Base-by-base conservation (phyloP, 2,797 vertebrate species). In the Rhadinocentrus ornatus region DNA sequence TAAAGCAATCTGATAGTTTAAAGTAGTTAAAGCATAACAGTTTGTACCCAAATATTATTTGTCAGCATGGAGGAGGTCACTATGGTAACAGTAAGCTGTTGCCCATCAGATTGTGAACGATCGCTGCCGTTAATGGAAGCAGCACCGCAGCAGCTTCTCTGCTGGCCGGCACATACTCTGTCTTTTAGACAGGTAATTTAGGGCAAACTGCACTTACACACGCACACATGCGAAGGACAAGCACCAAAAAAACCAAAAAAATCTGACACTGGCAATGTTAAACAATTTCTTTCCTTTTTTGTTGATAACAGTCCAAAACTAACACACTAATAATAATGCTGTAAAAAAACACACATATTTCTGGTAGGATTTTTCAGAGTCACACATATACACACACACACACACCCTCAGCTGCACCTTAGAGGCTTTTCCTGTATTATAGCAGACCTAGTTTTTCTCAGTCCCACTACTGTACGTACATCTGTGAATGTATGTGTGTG, bases 131-230 rank as follows among this genome's bases (percentile, higher is more conserved):
- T 86, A 88, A 87, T 87, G 80, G 80, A 85, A 79, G 74, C 78
- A 52, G 69, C 26, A 12, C 53, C 3, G 35, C 78, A 15, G 74
- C 77, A 67, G 73, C 75, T 81, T 56, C 44, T 31, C 67, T 27
- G 72, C 72, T 27, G 62, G 74, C 80, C 74, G 16, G 64, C 59
- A 61, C 62, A 67, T 72, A 85, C 78, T 91, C 78, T 35, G 68
- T 90, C 84, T 86, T 86, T 57, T 87, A 63, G 88, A 89, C 83
- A 89, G 87, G 89, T 89, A 62, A 89, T 84, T 88, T 85, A 65
- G 82, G 54, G 58, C 50, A 37, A 62, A 71, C 39, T 62, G 3
- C 22, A 22, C 69, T 55, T 55, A 41, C 41, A 54, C 3, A 37
- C 13, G 18, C 26, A 61, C 9, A 63, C 46, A 63, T 48, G 63